These are phyloP conservation scores for Mallateleia sp. DNA, from an alignment of 2,888 invertebrate genomes.

Conservation along the genomic window DNA sequence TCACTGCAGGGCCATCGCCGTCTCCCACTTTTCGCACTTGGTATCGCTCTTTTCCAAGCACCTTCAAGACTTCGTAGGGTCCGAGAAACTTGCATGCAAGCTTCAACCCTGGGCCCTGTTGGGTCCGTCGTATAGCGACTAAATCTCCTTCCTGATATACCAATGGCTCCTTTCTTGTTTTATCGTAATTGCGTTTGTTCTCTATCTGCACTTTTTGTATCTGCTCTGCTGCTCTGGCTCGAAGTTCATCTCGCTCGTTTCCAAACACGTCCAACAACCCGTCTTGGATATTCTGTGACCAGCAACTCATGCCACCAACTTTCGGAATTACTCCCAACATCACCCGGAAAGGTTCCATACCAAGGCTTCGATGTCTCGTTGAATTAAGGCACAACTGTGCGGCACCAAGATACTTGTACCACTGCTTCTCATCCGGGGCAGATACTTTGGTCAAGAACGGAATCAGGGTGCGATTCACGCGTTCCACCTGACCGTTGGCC, in stretches of 20 bases:
- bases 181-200: not conserved
- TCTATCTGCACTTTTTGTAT: not conserved
- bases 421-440: constrained; percentile 62
- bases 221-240: not conserved
- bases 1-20: not conserved
- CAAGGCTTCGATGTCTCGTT: constrained; percentile 73
- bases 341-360: constrained; percentile 77
- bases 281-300: not conserved
- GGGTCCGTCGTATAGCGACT: not conserved
- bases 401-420: constrained; percentile 71
- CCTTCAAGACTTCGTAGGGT: not conserved
- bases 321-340: constrained; percentile 51
- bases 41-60: not conserved
- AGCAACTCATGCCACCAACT: no score
- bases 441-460: constrained; percentile 75
- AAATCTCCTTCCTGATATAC: not conserved
- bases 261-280: constrained; percentile 1
- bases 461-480: no score
- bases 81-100: not conserved
- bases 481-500: no score
- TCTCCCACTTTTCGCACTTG: not conserved
- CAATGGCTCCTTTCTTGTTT: not conserved
- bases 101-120: constrained; percentile 7
- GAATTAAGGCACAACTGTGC: constrained; percentile 73
- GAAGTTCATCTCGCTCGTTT: constrained; percentile 43